A percentile compares a stretch with the other conserved stretches of the same genome.
Evolutionary conservation across 1,140 invertebrate genomes (phyloP).

Genomic region (Ostrea edulis): DNA sequence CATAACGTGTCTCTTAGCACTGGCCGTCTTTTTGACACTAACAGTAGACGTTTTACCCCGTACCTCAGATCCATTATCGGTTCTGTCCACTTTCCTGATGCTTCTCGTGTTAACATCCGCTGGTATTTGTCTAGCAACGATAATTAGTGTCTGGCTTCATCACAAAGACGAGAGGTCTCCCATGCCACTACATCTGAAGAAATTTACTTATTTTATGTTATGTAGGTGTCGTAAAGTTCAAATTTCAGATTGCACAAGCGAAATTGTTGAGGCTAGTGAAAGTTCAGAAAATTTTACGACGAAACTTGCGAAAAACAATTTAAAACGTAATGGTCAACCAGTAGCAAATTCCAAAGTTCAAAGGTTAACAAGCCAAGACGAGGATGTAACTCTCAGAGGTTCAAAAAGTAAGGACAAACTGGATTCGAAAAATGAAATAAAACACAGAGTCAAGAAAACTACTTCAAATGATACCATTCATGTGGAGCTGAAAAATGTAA

Average conservation of each 20-base stretch:
- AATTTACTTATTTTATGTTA: not conserved
- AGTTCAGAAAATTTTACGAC: not conserved
- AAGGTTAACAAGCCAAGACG: not conserved
- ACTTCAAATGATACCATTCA: not conserved
- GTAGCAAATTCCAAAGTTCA: not conserved
- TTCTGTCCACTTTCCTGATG: conserved; percentile 39
- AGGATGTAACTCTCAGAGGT: not conserved
- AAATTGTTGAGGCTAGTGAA: not conserved
- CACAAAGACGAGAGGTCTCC: conserved; percentile 27
- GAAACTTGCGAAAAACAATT: not conserved
- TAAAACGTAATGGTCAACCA: not conserved
- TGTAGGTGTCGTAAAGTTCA: not conserved
- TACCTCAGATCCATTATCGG: conserved; percentile 55
- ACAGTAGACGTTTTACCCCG: conserved; percentile 60
- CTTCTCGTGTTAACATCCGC: conserved; percentile 27
- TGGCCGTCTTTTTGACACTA: conserved; percentile 64
- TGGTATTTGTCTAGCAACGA: conserved; percentile 40
- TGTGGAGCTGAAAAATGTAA: not conserved
- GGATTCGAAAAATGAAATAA: not conserved
- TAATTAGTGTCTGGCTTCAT: conserved; percentile 30
- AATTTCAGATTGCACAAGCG: not conserved
- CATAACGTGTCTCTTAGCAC: conserved; percentile 61
- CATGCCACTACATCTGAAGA: conserved; percentile 1
- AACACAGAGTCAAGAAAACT: not conserved
- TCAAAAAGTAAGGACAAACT: not conserved